Base-by-base conservation (phyloP, 53 echinoderm and acorn worm species). In the Arbacia lixula region DNA sequence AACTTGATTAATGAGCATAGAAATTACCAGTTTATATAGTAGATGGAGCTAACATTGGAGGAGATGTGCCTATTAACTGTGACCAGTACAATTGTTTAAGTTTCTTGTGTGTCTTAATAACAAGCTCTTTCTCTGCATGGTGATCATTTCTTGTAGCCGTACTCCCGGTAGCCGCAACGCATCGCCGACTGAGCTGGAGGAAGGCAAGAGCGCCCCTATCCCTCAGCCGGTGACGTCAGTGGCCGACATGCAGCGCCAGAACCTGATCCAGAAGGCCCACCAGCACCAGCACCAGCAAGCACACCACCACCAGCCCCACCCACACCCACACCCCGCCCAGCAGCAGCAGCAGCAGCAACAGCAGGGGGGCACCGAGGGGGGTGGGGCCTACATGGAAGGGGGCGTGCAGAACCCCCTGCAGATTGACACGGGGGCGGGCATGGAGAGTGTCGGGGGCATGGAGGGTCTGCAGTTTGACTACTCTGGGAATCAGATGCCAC, bases 381-480 rank as follows among this genome's bases (percentile, higher is more conserved):
- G 33, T 69, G 87, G 40, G 50, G 73, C 49, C 91, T 87, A 78
- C 86, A 91, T 53, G 52, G 88, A 81, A 12, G 75, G 76, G 11
- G 81, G 87, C 68, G 93, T 91, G 27, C 90, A 90, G 49, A 91
- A 91, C 86, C 96, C 91, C 53, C 84, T 96, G 83, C 91, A 93
- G 74, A 93, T 96, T 50, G 96, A 96, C 79, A 96, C 96, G 5
- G 89, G 89, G 4, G 89, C 92, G 2, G 90, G 84, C 26, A 85
- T 88, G 84, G 95, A 92, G 51, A 87, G 82, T 21, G 88, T 72
- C 36, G 87, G 86, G 14, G 86, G 86, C 88, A 90, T 94, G 94
- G 99, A 99, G 57, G 92, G 90, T 0, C 87, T 99, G 38, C 99
- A 99, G 91, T 99, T 99, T 92, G 99, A 99, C 85, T 99, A 99